Percentiles rank a stretch among this genome's conserved stretches.
Conservation (phyloP, 2,888 invertebrate genomes). For the Steinernema scapterisci region DNA sequence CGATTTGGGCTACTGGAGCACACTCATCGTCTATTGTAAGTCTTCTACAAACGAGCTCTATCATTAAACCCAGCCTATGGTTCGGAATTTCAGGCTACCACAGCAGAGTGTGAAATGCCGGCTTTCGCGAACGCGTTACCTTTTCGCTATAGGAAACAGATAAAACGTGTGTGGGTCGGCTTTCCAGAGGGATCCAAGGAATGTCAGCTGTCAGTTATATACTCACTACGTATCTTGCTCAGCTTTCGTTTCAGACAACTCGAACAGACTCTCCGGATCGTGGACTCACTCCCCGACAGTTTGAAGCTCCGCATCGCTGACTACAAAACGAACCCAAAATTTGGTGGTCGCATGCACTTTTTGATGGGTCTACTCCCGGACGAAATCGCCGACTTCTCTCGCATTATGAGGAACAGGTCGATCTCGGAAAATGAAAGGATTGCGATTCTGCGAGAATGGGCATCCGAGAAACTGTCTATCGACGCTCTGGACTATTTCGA, state of each 20-base stretch:
- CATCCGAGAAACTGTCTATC: slow-evolving; percentile 20
- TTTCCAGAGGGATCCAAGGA: background rate
- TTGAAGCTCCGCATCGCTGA: slow-evolving; percentile 35
- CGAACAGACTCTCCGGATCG: slow-evolving; percentile 25
- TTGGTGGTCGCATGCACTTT: slow-evolving; percentile 24
- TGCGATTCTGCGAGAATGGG: slow-evolving; percentile 26
- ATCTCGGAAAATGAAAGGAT: slow-evolving; percentile 26
- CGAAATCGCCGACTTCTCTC: slow-evolving; percentile 27
- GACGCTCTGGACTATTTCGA: slow-evolving; percentile 33
- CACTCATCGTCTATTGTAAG: too few relatives aligned
- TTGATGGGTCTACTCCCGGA: slow-evolving; percentile 31
- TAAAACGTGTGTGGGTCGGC: background rate
- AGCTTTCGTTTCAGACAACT: slow-evolving; percentile 1
- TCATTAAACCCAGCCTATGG: too few relatives aligned
- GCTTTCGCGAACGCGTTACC: background rate
- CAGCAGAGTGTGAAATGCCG: background rate
- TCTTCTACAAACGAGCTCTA: too few relatives aligned
- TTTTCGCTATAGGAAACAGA: slow-evolving; percentile 7
- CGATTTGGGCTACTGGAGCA: too few relatives aligned
- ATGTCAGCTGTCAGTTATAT: background rate
- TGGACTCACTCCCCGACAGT: slow-evolving; percentile 33
- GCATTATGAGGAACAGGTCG: slow-evolving; percentile 29
- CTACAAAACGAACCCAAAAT: background rate
- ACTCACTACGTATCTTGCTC: background rate
- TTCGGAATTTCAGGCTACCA: background rate